phyloP scores from a whole-genome alignment of 2,113 vertebrate species.

The Cyprinodon variegatus region DNA sequence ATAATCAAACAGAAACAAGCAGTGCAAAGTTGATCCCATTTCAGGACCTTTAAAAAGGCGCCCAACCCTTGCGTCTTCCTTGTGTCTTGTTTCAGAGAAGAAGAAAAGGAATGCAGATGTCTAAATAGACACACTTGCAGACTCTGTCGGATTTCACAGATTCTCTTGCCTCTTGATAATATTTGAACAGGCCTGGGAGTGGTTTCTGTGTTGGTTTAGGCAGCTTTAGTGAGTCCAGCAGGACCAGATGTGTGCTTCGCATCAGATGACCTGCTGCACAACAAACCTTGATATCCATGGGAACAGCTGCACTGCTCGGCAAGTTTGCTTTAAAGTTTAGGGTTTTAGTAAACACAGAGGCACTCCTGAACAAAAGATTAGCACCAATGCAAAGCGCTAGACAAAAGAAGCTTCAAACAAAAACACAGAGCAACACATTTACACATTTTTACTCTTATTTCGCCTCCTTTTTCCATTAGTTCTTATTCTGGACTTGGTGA shows the following conservation, averaged over 20 bases:
- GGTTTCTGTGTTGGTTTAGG: constrained; percentile 28
- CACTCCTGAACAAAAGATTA: constrained; percentile 15
- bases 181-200: constrained; percentile 32
- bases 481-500: constrained; percentile 1
- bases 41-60: not conserved
- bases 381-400: constrained; percentile 10
- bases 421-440: not conserved
- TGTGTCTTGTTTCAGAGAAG: constrained; percentile 25
- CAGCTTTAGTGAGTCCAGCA: constrained; percentile 27
- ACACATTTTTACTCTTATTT: not conserved
- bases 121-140: constrained; percentile 31
- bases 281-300: constrained; percentile 47
- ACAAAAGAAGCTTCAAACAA: not conserved
- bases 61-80: not conserved
- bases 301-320: constrained; percentile 13
- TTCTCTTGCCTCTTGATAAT: constrained; percentile 8
- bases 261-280: constrained; percentile 39
- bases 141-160: constrained; percentile 11
- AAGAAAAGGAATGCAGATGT: constrained; percentile 27
- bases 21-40: not conserved
- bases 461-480: not conserved
- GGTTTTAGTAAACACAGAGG: constrained; percentile 14
- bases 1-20: no score
- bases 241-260: constrained; percentile 54
- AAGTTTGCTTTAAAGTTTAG: constrained; percentile 7